Conservation (phyloP, 2,888 invertebrate species). For the Noctua janthina region DNA sequence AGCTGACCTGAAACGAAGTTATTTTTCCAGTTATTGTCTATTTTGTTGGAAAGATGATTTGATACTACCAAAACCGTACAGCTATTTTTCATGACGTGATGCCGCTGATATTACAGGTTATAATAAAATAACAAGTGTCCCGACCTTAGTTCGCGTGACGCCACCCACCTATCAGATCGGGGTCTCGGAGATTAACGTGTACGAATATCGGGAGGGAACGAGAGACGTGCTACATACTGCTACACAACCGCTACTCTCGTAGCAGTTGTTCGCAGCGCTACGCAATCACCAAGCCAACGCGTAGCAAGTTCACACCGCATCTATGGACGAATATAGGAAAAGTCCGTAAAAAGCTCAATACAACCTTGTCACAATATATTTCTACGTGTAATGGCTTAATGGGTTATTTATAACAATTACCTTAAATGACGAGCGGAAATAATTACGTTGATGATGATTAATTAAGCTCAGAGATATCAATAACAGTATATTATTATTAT, state of each 20-base stretch:
- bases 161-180: too few species aligned
- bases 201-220: not conserved
- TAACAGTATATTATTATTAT: slow-evolving; percentile 6
- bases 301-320: not conserved
- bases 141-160: too few species aligned
- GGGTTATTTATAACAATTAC: slow-evolving; percentile 24
- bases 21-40: not conserved
- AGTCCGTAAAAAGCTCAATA: not conserved
- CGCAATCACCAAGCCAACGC: not conserved
- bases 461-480: slow-evolving; percentile 15
- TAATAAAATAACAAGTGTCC: too few species aligned
- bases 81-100: not conserved
- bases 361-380: not conserved
- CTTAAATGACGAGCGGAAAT: slow-evolving; percentile 10
- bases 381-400: not conserved
- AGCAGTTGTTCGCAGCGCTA: slow-evolving; percentile 6
- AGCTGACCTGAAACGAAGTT: not conserved
- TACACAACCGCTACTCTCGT: slow-evolving; percentile 21
- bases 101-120: too few species aligned
- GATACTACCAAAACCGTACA: not conserved
- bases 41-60: not conserved
- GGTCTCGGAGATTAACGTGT: not conserved
- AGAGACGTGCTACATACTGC: slow-evolving; percentile 7
- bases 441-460: slow-evolving; percentile 18
- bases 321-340: not conserved